A percentile compares a stretch with the other conserved stretches of the same genome.
Conservation (phyloP, 2,797 vertebrate species). For the Falco rusticolus region DNA sequence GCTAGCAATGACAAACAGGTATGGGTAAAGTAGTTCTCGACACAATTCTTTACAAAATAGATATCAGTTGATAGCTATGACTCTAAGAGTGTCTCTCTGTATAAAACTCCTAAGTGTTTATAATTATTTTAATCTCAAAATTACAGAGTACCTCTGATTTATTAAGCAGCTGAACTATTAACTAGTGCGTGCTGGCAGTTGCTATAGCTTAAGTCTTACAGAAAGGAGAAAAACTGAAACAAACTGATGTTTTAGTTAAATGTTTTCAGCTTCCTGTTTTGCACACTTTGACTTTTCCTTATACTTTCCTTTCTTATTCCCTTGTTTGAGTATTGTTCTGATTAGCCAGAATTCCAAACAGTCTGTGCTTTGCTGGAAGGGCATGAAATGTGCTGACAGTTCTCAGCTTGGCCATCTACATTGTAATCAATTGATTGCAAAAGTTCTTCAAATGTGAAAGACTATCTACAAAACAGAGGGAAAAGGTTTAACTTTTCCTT, state of each 20-base stretch:
- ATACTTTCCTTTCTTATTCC: neutral
- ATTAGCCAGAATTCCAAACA: neutral
- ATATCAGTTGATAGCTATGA: rapidly evolving
- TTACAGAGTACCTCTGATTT: neutral
- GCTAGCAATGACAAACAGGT: rapidly evolving
- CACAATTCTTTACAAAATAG: rapidly evolving
- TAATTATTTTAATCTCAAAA: rapidly evolving
- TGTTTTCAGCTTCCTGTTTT: neutral
- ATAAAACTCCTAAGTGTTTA: neutral
- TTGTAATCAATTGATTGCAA: neutral
- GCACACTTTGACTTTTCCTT: neutral
- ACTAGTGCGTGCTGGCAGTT: neutral
- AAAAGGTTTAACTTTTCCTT: neutral
- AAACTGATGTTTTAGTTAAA: neutral
- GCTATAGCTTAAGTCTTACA: neutral
- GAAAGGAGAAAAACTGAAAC: neutral
- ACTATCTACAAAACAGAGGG: neutral
- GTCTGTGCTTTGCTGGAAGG: neutral
- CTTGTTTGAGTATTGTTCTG: neutral
- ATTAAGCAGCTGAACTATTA: neutral
- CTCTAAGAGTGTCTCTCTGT: neutral
- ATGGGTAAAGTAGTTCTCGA: neutral
- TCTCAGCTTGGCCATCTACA: neutral
- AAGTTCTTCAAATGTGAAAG: neutral
- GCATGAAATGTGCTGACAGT: neutral